Percentiles rank a stretch among this genome's conserved stretches.
phyloP scores from a whole-genome alignment of 2,888 invertebrate genomes.

The Tolmerus cingulatus region DNA sequence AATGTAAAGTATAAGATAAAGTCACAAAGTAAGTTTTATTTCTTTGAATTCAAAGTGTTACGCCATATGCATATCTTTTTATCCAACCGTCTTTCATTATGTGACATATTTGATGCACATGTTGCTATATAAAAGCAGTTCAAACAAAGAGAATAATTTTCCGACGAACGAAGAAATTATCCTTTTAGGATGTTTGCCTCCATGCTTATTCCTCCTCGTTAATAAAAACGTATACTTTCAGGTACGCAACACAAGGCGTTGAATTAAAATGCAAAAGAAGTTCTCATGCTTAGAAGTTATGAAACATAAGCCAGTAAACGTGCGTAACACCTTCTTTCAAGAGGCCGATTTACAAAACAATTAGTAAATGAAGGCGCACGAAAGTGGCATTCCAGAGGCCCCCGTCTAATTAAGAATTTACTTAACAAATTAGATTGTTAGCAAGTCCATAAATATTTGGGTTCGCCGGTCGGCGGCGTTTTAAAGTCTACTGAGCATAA shows the following conservation, averaged over 20 bases:
- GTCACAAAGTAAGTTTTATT: neutral
- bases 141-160: neutral
- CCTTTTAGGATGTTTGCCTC: neutral
- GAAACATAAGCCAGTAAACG: neutral
- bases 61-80: neutral
- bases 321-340: neutral
- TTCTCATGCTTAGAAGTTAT: neutral
- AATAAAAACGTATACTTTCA: neutral
- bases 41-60: neutral
- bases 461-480: neutral
- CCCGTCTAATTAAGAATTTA: neutral
- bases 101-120: neutral
- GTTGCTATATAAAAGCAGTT: neutral
- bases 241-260: neutral
- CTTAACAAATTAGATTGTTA: neutral
- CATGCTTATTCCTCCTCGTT: neutral
- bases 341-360: neutral
- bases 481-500: neutral
- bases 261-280: neutral
- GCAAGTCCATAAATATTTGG: neutral
- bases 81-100: neutral
- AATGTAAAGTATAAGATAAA: neutral
- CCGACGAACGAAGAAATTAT: neutral
- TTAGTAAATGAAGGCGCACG: neutral
- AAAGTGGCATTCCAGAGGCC: neutral